These are phyloP conservation scores for Austrolebias charrua DNA, from an alignment of 2,797 vertebrate species.

Conservation along the genomic window DNA sequence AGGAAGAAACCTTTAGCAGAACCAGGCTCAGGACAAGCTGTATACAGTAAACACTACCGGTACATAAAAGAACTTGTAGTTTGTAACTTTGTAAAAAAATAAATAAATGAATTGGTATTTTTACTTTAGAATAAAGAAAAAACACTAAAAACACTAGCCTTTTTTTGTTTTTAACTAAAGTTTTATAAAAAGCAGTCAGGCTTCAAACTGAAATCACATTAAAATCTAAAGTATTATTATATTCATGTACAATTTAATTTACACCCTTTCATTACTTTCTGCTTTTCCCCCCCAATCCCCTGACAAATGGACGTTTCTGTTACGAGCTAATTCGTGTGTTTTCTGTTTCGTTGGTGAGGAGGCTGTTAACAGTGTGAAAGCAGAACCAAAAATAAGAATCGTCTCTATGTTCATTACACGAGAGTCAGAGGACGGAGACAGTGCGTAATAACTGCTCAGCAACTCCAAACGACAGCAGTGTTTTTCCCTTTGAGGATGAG, in stretches of 20 bases:
- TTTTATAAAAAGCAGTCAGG: neutral
- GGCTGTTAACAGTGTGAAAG: neutral
- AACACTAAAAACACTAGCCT: no score
- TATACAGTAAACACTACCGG: no score
- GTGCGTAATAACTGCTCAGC: conserved; percentile 28
- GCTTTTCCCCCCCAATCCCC: neutral
- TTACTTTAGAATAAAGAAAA: no score
- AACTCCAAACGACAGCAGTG: conserved; percentile 38
- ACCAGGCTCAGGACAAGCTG: no score
- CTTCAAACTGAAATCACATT: neutral
- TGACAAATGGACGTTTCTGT: neutral
- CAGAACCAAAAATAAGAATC: neutral
- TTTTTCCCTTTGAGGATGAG: conserved; percentile 38
- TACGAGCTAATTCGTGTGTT: neutral
- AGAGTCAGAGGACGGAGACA: conserved; percentile 30
- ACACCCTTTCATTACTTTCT: neutral
- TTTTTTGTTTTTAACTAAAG: no score
- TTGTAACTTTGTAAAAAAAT: no score
- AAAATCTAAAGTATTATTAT: neutral
- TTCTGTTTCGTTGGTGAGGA: conserved; percentile 7
- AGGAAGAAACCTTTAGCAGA: no score
- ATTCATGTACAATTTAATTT: no score
- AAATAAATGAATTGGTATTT: no score
- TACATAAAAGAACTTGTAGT: no score
- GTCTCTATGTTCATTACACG: conserved; percentile 24